phyloP scores from a whole-genome alignment of 2,113 vertebrate genomes.

The Piaya cayana region DNA sequence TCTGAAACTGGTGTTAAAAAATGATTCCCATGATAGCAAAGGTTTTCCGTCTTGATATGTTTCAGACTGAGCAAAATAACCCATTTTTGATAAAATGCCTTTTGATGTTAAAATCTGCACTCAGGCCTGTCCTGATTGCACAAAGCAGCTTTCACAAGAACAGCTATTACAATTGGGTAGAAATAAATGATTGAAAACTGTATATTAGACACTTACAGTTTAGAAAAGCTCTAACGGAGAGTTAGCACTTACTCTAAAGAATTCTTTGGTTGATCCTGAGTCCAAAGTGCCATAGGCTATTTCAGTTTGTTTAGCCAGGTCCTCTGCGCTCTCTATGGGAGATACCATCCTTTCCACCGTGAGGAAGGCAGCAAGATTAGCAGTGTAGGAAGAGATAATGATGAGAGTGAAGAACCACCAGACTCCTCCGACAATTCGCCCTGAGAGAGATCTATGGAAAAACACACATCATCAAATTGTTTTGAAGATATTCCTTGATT shows the following conservation, averaged over 20 bases:
- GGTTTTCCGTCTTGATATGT: background rate
- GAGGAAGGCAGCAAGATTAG: slow-evolving; percentile 98
- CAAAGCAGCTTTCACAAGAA: background rate
- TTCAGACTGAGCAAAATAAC: background rate
- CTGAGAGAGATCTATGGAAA: slow-evolving; percentile 93
- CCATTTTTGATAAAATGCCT: background rate
- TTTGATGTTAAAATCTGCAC: background rate
- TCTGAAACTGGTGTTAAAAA: background rate
- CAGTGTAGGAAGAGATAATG: slow-evolving; percentile 99
- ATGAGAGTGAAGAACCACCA: slow-evolving; percentile 99
- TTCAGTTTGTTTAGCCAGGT: slow-evolving; percentile 98
- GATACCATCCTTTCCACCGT: slow-evolving; percentile 99
- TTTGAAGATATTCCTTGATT: background rate
- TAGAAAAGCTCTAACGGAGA: slow-evolving; percentile 9
- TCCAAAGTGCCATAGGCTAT: slow-evolving; percentile 99
- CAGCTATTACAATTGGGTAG: background rate
- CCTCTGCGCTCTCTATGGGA: slow-evolving; percentile 98
- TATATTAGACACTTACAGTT: background rate
- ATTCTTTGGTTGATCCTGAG: slow-evolving; percentile 99
- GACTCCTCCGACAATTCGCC: slow-evolving; percentile 97
- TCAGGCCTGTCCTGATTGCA: background rate
- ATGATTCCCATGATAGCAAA: background rate
- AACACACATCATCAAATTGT: slow-evolving; percentile 63
- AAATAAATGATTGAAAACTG: background rate
- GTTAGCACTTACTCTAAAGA: slow-evolving; percentile 94